phyloP scores from a whole-genome alignment of 2,113 vertebrate genomes.

The Callipepla squamata region DNA sequence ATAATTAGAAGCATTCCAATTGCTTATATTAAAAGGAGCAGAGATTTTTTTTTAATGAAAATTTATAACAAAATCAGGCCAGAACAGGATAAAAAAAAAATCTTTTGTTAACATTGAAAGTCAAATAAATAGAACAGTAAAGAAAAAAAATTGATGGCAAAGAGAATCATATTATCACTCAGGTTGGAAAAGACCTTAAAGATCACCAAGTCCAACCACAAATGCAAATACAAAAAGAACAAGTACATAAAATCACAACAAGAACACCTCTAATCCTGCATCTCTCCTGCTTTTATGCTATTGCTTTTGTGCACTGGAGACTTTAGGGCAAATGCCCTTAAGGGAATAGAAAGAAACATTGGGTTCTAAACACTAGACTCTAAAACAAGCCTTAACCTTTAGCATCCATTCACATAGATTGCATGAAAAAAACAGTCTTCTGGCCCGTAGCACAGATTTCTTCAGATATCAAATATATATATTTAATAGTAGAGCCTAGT shows the following conservation, averaged over 20 bases:
- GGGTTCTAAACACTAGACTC: not conserved
- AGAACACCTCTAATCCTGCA: not conserved
- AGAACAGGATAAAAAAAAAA: not conserved
- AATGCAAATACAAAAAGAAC: fast-evolving
- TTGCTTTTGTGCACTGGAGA: not conserved
- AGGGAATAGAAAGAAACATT: not conserved
- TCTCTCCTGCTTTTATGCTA: not conserved
- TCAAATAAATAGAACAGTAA: not conserved
- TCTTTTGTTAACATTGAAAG: not conserved
- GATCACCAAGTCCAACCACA: not conserved
- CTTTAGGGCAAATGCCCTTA: not conserved
- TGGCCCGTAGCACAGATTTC: not conserved
- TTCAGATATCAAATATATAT: not conserved
- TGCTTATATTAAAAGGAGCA: not conserved
- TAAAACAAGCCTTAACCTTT: not conserved
- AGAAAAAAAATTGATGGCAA: not conserved
- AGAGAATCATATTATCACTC: not conserved
- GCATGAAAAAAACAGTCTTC: not conserved
- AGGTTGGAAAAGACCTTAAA: not conserved
- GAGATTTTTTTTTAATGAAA: not conserved
- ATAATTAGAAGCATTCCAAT: not conserved
- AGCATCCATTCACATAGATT: not conserved
- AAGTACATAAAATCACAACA: not conserved
- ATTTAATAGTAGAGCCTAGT: not conserved
- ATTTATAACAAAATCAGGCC: not conserved